Percentiles rank a stretch among this genome's conserved stretches.
These are phyloP conservation scores for Synodontis membranacea DNA, from an alignment of 2,113 vertebrate species.

Conservation along the genomic window DNA sequence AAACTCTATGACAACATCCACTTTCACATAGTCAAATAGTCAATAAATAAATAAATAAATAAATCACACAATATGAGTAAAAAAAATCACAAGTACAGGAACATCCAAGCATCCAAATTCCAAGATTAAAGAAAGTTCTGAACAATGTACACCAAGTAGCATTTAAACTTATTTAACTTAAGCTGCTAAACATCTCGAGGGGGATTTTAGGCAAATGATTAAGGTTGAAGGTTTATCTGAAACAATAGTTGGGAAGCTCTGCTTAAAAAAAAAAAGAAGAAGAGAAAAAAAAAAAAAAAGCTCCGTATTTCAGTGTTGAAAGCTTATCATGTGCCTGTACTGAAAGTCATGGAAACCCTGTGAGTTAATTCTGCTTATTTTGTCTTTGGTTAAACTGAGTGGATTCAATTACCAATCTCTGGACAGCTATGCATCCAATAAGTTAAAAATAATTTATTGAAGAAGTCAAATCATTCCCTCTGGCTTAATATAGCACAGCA, in stretches of 20 bases:
- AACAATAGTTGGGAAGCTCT: neutral
- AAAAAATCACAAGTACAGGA: neutral
- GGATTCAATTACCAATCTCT: slow-evolving; percentile 35
- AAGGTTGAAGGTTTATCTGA: neutral
- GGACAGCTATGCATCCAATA: slow-evolving; percentile 41
- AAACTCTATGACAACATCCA: no score
- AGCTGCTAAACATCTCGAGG: neutral
- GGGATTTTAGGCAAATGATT: neutral
- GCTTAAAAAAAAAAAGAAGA: neutral
- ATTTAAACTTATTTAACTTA: neutral
- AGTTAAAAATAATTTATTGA: slow-evolving; percentile 55
- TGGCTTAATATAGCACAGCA: slow-evolving; percentile 68
- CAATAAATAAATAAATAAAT: neutral
- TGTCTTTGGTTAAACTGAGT: neutral
- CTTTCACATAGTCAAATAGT: no score
- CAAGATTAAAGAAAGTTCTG: neutral
- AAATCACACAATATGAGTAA: neutral
- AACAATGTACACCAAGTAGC: neutral
- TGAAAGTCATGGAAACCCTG: neutral
- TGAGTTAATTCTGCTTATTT: neutral
- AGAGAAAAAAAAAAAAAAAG: neutral
- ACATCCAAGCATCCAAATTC: neutral
- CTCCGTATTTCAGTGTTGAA: neutral
- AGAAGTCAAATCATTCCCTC: slow-evolving; percentile 75
- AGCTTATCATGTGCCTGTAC: neutral